Percentiles rank a stretch among this genome's conserved stretches.
Evolutionary conservation across 2,113 vertebrate species (phyloP).

Genomic region (Mustelus asterias): DNA sequence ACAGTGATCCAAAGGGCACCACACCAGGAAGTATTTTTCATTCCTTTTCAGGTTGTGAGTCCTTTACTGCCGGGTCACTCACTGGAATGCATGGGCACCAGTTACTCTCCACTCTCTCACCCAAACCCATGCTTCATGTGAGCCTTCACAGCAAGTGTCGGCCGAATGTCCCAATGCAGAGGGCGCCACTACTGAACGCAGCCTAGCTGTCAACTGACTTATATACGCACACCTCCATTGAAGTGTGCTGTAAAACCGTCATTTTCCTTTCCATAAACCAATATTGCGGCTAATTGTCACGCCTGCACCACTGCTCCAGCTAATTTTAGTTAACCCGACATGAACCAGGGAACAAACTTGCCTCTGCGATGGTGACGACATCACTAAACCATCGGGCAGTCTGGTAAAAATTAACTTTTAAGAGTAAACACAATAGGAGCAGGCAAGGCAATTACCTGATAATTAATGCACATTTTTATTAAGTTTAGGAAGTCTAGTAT

Average conservation of each 20-base stretch:
- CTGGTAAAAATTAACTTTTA: no score
- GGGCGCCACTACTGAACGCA: not conserved
- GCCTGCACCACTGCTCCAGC: not conserved
- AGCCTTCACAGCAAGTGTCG: not conserved
- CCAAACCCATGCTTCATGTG: not conserved
- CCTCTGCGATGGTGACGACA: not conserved
- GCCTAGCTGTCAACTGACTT: no score
- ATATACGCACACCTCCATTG: not conserved
- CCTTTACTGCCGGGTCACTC: not conserved
- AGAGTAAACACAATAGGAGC: not conserved
- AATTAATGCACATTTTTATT: not conserved
- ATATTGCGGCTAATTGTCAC: not conserved
- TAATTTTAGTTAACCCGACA: not conserved
- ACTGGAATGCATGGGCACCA: not conserved
- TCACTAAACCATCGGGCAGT: not conserved
- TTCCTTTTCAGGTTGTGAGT: not conserved
- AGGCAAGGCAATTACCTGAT: not conserved
- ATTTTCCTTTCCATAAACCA: no score
- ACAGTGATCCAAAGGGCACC: not conserved
- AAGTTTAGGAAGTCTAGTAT: not conserved
- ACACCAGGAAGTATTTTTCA: not conserved
- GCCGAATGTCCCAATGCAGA: not conserved
- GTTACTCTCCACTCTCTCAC: not conserved
- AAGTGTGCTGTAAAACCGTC: not conserved
- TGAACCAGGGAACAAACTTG: not conserved